phyloP scores from a whole-genome alignment of 2,888 invertebrate species.

The Heliconius aoede region DNA sequence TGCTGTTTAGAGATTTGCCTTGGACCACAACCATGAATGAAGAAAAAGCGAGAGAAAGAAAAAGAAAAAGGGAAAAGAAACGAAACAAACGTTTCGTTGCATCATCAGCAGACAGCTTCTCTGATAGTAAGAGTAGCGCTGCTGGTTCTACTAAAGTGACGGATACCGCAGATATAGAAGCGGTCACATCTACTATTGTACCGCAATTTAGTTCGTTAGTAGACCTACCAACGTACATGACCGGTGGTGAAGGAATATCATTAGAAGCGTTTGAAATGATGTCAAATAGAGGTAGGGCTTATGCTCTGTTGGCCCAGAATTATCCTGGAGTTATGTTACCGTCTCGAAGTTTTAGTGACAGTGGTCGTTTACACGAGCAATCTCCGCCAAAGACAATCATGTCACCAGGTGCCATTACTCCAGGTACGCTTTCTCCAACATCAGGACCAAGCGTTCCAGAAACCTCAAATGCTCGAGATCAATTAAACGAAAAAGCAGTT shows the following conservation, averaged over 20 bases:
- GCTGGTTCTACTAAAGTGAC: slow-evolving; percentile 81
- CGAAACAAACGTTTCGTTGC: slow-evolving; percentile 79
- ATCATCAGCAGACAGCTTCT: slow-evolving; percentile 88
- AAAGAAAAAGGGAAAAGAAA: slow-evolving; percentile 84
- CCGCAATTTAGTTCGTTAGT: slow-evolving; percentile 91
- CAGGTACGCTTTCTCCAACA: slow-evolving; percentile 63
- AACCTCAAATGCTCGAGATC: slow-evolving; percentile 51
- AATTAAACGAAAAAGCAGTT: slow-evolving; percentile 74
- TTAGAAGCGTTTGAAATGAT: slow-evolving; percentile 89
- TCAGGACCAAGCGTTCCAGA: slow-evolving; percentile 56
- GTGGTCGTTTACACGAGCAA: slow-evolving; percentile 73
- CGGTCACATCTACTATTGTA: slow-evolving; percentile 68
- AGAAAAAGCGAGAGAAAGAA: slow-evolving; percentile 85
- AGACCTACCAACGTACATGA: slow-evolving; percentile 92
- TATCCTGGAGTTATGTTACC: slow-evolving; percentile 89
- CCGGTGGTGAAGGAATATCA: slow-evolving; percentile 90
- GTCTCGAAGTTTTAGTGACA: slow-evolving; percentile 89
- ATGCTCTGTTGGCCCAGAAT: slow-evolving; percentile 88
- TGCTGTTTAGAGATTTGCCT: slow-evolving; percentile 89
- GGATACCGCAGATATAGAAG: slow-evolving; percentile 64
- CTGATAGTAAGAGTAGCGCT: slow-evolving; percentile 87
- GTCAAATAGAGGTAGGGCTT: slow-evolving; percentile 87
- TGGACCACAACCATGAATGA: slow-evolving; percentile 84
- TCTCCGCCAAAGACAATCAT: slow-evolving; percentile 67
- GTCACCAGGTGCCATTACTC: slow-evolving; percentile 62